Evolutionary conservation across 2,888 invertebrate genomes (phyloP).

Genomic region (Eledone cirrhosa): DNA sequence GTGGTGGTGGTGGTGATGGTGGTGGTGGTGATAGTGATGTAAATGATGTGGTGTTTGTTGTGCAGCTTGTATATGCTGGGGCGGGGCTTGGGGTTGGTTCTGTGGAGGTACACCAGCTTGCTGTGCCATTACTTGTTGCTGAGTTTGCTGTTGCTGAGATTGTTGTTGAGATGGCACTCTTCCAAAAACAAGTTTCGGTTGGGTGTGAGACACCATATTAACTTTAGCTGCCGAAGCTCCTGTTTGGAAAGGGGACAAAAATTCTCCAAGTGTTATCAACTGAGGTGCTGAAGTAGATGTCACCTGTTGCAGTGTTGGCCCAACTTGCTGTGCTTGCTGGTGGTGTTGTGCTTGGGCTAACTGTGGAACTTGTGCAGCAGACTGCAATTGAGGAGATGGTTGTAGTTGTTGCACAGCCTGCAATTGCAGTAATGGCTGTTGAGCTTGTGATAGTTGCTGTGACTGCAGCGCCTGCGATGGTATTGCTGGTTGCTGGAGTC

Average conservation of each 20-base stretch:
- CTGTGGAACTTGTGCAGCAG: neutral
- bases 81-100: neutral
- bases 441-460: constrained; percentile 1
- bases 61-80: neutral
- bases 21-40: constrained; percentile 11
- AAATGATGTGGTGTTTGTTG: constrained; percentile 17
- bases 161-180: constrained; percentile 21
- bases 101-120: constrained; percentile 11
- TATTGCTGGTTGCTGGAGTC: constrained; percentile 9
- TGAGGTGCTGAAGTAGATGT: neutral
- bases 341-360: constrained; percentile 8
- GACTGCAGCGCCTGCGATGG: neutral
- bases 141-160: constrained; percentile 1
- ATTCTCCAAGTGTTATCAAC: neutral
- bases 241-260: constrained; percentile 1
- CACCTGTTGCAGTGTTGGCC: neutral
- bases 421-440: constrained; percentile 13
- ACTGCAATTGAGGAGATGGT: neutral
- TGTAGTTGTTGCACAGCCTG: constrained; percentile 16
- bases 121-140: neutral
- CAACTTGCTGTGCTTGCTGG: neutral
- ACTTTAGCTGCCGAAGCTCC: constrained; percentile 12
- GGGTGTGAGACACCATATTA: constrained; percentile 12
- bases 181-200: constrained; percentile 13
- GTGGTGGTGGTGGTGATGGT: constrained; percentile 29